These are phyloP conservation scores for Numenius arquata DNA, from an alignment of 2,113 vertebrate genomes.

Conservation along the genomic window DNA sequence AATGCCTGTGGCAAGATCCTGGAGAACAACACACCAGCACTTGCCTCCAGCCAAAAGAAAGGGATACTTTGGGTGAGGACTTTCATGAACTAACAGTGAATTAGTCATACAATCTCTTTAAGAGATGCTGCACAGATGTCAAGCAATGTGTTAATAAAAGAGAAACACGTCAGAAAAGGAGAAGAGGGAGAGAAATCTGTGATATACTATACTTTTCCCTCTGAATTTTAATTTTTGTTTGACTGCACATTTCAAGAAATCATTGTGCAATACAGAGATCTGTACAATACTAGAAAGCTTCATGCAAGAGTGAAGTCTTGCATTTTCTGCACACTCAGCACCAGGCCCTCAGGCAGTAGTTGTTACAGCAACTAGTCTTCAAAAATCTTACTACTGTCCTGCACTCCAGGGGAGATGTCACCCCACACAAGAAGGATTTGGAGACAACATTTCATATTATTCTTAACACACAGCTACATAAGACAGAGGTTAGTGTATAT, in stretches of 20 bases:
- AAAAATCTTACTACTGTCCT: not conserved
- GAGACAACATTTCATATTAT: not conserved
- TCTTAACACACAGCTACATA: not conserved
- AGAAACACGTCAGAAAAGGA: not conserved
- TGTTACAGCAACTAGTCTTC: not conserved
- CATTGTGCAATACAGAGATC: not conserved
- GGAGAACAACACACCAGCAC: not conserved
- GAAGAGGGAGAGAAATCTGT: not conserved
- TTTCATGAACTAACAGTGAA: not conserved
- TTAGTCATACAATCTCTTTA: not conserved
- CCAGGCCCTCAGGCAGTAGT: not conserved
- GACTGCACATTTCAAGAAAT: not conserved
- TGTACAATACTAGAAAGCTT: not conserved
- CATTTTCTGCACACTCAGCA: not conserved
- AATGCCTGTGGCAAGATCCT: not conserved
- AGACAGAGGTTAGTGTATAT: not conserved
- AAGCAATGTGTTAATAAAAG: not conserved
- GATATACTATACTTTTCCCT: not conserved
- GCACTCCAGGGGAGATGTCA: not conserved
- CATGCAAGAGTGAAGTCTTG: fast-evolving
- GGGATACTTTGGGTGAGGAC: not conserved
- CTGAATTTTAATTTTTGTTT: not conserved
- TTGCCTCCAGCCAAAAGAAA: not conserved
- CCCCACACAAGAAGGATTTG: not conserved
- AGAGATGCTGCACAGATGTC: not conserved